These are phyloP conservation scores for Dascillus cervinus DNA, from an alignment of 2,888 invertebrate genomes.

Conservation along the genomic window DNA sequence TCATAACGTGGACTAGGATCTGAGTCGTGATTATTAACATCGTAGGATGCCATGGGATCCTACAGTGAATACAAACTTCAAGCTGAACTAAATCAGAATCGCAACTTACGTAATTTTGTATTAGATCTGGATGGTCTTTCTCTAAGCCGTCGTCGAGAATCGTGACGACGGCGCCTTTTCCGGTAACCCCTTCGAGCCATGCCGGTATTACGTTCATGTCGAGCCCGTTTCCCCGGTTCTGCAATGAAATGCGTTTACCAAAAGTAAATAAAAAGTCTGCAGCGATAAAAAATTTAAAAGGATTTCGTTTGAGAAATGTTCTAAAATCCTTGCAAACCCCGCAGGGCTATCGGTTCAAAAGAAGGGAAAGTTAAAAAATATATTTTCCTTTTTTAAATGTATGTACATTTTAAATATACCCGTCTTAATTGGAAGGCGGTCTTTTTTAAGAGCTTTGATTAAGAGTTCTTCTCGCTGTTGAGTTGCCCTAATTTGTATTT, in stretches of 20 bases:
- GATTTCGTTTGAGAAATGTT: no score
- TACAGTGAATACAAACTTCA: constrained; percentile 45
- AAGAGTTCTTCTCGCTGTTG: no score
- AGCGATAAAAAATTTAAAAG: no score
- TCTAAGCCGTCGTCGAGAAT: constrained; percentile 96
- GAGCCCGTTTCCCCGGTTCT: constrained; percentile 85
- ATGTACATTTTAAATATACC: no score
- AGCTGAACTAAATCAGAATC: constrained; percentile 3
- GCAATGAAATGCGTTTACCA: constrained; percentile 31
- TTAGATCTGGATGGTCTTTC: constrained; percentile 90
- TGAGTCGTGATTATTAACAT: constrained; percentile 92
- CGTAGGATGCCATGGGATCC: constrained; percentile 94
- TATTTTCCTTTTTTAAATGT: no score
- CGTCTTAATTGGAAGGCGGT: no score
- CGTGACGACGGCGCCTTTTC: constrained; percentile 90
- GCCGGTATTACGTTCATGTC: constrained; percentile 97
- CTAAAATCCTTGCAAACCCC: no score
- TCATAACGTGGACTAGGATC: constrained; percentile 98
- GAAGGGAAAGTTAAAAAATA: no score
- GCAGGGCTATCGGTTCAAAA: no score
- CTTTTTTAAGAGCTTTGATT: no score
- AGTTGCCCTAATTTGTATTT: no score
- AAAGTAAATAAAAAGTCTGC: no score
- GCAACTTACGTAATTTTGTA: constrained; percentile 84
- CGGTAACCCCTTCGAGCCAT: constrained; percentile 91